Evolutionary conservation across 2,888 invertebrate genomes (phyloP).

Genomic region (Atethmia centrago): DNA sequence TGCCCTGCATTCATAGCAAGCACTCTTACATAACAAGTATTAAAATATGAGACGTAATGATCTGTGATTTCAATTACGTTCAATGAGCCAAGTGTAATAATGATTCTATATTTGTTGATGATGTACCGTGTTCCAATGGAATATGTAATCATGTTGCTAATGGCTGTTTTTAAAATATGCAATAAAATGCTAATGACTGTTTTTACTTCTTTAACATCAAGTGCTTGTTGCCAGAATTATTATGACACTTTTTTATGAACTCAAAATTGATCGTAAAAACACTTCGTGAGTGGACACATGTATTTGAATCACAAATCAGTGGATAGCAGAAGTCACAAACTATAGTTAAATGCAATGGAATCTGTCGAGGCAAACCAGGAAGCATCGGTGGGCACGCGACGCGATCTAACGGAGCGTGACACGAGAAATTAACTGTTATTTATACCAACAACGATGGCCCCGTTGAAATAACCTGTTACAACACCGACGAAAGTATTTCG

Average conservation of each 20-base stretch:
- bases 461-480: conserved; percentile 84
- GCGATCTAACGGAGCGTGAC: conserved; percentile 87
- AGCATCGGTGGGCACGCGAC: conserved; percentile 85
- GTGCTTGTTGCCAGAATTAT: conserved; percentile 30
- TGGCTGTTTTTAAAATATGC: conserved; percentile 56
- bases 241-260: conserved; percentile 17
- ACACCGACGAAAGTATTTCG: conserved; percentile 81
- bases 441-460: conserved; percentile 78
- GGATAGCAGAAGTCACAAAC: conserved; percentile 57
- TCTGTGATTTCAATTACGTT: conserved; percentile 45
- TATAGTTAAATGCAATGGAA: conserved; percentile 72
- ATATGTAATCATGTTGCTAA: conserved; percentile 54
- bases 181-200: conserved; percentile 51
- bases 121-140: conserved; percentile 42
- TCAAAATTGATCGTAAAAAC: conserved; percentile 16
- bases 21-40: conserved; percentile 48
- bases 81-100: conserved; percentile 48
- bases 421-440: conserved; percentile 89
- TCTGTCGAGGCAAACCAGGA: conserved; percentile 82
- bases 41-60: conserved; percentile 40
- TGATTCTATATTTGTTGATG: conserved; percentile 53
- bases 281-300: conserved; percentile 10
- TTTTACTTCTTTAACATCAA: conserved; percentile 36
- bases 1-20: conserved; percentile 79
- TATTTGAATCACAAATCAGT: conserved; percentile 45